Evolutionary conservation across 2,888 invertebrate genomes (phyloP).

Genomic region (Diloba caeruleocephala): DNA sequence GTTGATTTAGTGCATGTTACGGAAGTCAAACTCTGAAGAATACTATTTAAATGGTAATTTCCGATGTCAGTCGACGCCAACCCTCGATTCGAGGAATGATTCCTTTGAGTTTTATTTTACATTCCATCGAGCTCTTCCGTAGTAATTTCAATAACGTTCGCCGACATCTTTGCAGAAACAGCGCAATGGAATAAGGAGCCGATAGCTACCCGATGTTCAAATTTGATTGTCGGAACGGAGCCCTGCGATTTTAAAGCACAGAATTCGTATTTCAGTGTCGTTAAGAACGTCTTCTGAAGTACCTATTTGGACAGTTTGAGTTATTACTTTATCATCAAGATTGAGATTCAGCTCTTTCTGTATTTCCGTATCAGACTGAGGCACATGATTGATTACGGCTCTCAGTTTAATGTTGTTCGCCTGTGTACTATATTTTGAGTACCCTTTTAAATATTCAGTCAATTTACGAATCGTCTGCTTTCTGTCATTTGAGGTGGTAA

Average conservation of each 20-base stretch:
- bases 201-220: conserved; percentile 16
- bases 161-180: conserved; percentile 12
- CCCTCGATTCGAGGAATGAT: conserved; percentile 7
- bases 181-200: conserved; percentile 38
- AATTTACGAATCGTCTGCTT: conserved; percentile 9
- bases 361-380: conserved; percentile 27
- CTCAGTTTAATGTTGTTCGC: conserved; percentile 9
- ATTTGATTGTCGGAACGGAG: background rate
- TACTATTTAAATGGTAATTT: conserved; percentile 56
- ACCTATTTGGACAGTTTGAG: conserved; percentile 41
- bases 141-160: conserved; percentile 20
- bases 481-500: background rate
- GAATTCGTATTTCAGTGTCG: conserved; percentile 33
- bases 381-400: conserved; percentile 33
- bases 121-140: conserved; percentile 29
- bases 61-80: conserved; percentile 21
- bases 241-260: conserved; percentile 25
- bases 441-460: too few species aligned
- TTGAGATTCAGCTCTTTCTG: conserved; percentile 21
- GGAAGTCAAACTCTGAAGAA: conserved; percentile 44
- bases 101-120: conserved; percentile 36
- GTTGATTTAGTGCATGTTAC: conserved; percentile 48
- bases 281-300: conserved; percentile 24
- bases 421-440: conserved; percentile 4
- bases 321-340: conserved; percentile 30